phyloP scores from a whole-genome alignment of 2,888 invertebrate species.

The Odontothrips loti region DNA sequence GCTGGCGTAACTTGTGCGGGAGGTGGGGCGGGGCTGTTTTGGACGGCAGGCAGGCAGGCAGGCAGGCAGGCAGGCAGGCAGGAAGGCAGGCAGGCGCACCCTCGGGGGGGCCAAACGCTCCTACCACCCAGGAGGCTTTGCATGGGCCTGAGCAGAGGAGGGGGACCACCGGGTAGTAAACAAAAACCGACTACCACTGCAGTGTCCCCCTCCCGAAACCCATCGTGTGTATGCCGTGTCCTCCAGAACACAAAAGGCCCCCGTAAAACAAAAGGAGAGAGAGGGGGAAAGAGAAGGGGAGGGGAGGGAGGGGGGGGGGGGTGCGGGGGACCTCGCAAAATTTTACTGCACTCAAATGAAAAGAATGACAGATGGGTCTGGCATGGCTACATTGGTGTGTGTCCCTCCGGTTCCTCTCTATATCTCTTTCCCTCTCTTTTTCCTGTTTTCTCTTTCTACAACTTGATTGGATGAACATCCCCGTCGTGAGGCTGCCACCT shows the following conservation, averaged over 20 bases:
- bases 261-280: background rate
- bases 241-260: slow-evolving; percentile 1
- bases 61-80: no score
- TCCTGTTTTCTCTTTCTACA: background rate
- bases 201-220: no score
- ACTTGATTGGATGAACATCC: background rate
- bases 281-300: no score
- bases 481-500: background rate
- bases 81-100: no score
- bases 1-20: no score
- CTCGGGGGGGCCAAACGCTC: no score
- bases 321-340: background rate
- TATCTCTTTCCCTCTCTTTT: background rate
- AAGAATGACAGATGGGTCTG: slow-evolving; percentile 3
- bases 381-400: background rate
- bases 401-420: background rate
- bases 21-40: no score
- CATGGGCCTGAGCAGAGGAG: background rate
- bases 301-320: no score
- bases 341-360: slow-evolving; percentile 14
- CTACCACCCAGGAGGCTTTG: no score
- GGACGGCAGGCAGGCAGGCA: no score
- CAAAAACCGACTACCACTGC: background rate
- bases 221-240: background rate
- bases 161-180: background rate